Conservation (phyloP, 2,797 vertebrate species). For the Tympanoctomys barrerae region DNA sequence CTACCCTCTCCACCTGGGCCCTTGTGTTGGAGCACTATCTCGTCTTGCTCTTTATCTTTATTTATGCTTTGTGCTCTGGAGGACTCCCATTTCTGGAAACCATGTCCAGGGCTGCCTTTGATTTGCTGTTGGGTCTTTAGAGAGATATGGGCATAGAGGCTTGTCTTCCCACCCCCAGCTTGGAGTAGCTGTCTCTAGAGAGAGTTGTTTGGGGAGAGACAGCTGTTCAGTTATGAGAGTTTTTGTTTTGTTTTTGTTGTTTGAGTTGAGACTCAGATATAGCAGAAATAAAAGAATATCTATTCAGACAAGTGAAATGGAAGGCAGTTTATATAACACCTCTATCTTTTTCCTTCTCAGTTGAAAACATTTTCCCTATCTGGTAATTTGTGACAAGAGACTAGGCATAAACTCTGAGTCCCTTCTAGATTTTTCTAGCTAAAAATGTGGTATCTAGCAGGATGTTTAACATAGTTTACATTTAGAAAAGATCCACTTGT, state of each 20-base stretch:
- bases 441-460: background rate
- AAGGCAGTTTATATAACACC: background rate
- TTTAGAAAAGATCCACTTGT: slow-evolving; percentile 45
- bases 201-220: slow-evolving; percentile 8
- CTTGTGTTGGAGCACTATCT: background rate
- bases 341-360: background rate
- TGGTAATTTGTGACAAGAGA: background rate
- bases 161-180: too few species aligned
- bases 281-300: slow-evolving; percentile 15
- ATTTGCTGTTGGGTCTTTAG: background rate
- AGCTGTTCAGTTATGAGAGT: slow-evolving; percentile 5
- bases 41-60: background rate
- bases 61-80: background rate
- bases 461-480: background rate
- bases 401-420: background rate
- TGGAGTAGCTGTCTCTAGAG: background rate
- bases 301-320: slow-evolving; percentile 34
- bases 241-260: background rate
- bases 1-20: background rate
- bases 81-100: background rate
- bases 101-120: background rate
- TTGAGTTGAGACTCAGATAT: background rate
- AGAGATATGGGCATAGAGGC: background rate
- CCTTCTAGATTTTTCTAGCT: slow-evolving; percentile 25
- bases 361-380: background rate